Conservation (phyloP, 2,797 vertebrate species). For the Mareca penelope region DNA sequence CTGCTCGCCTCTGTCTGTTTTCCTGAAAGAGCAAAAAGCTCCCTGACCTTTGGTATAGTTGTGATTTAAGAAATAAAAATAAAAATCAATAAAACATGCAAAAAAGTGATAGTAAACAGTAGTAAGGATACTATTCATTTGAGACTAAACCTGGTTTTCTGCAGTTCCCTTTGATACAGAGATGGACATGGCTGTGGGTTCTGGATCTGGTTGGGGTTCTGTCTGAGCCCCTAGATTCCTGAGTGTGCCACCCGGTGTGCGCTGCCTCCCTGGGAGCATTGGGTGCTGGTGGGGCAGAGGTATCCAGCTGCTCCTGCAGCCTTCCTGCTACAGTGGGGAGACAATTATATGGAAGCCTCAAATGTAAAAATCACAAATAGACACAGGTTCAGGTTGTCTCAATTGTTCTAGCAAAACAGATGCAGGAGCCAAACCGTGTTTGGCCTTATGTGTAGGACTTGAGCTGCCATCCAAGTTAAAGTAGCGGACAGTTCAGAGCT, state of each 20-base stretch:
- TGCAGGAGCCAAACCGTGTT: neutral
- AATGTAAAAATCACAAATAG: rapidly evolving
- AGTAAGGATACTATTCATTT: neutral
- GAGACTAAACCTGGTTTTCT: neutral
- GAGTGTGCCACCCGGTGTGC: neutral
- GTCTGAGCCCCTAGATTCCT: neutral
- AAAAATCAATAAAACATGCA: rapidly evolving
- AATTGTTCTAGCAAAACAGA: neutral
- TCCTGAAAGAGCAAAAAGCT: neutral
- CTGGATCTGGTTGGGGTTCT: neutral
- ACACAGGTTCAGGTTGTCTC: neutral
- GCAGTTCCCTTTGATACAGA: neutral
- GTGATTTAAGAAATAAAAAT: neutral
- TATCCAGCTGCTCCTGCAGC: neutral
- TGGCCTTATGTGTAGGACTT: neutral
- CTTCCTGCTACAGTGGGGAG: neutral
- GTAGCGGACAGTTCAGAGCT: neutral
- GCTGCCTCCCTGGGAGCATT: neutral
- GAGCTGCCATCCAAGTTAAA: neutral
- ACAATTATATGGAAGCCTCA: neutral
- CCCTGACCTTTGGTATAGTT: neutral
- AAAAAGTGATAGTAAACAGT: neutral
- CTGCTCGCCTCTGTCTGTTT: neutral
- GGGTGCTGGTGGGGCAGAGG: rapidly evolving
- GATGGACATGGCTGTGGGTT: rapidly evolving